Base-by-base conservation (phyloP, 2,113 vertebrate genomes). In the Larimichthys crocea region DNA sequence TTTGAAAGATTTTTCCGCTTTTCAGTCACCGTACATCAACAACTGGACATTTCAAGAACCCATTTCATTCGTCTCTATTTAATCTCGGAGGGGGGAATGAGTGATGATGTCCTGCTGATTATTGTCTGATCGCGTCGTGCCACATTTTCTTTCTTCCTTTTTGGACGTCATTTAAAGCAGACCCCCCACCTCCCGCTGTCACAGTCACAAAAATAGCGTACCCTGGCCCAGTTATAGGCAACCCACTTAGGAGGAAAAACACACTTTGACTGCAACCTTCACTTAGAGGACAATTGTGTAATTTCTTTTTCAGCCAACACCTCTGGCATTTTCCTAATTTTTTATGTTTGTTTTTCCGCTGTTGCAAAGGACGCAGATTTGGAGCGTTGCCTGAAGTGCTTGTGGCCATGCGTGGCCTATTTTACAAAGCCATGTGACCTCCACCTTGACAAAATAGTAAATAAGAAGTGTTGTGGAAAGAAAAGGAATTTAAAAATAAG, bases 191-290 rank as follows among this genome's bases (percentile, higher is more conserved):
- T 11, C 44, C 77, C 50, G 67, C 87, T 83, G 79, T 0, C 31
- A 76, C 35, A 86, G 74, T 14, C 68, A 71, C 72, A 52, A 48
- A 92, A 93, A 92, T 91, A 90, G 88, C 56, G 56, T 77, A 29
- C 66, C 31, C 49, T 91, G 92, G 60, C 91, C 91, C 89, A 92
- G 55, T 86, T 92, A 57, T 17, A 46, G 15, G n/a, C 80, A 89
- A 84, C 88, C 92, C 89, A 91, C 83, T 87, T 87, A 59, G 62
- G 53, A 82, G 59, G 53, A 57, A 82, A 74, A 78, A 86, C 72
- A 71, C 76, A 73, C 77, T 65, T 17, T 52, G 62, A 79, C 77
- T 75, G 55, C 74, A 77, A 92, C 81, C 85, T 91, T 89, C 88
- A 86, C 75, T n/a, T 67, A 24, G 56, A 85, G 85, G 85, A 72